A percentile compares a stretch with the other conserved stretches of the same genome.
Conservation (phyloP, 1,140 invertebrate genomes). For the Musca vetustissima region DNA sequence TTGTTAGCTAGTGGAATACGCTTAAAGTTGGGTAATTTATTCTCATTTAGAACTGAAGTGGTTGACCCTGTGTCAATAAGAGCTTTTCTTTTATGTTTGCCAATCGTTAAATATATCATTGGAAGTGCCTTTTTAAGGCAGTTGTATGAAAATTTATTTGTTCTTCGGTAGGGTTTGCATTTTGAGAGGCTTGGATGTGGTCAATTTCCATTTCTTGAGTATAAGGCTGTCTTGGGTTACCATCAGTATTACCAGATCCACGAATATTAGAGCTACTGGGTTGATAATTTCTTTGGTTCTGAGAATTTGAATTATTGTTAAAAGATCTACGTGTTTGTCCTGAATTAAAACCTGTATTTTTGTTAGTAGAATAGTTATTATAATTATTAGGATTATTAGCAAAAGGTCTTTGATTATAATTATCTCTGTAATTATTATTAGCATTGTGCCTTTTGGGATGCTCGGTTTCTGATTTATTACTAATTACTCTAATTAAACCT, state of each 20-base stretch:
- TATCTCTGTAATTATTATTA: constrained; percentile 16
- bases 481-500: not conserved
- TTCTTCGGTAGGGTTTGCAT: not conserved
- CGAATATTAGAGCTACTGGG: not conserved
- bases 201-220: not conserved
- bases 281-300: not conserved
- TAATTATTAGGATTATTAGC: constrained; percentile 17
- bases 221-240: not conserved
- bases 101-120: not conserved
- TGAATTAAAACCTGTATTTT: too few species aligned
- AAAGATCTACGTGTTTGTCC: too few species aligned
- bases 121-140: constrained; percentile 3
- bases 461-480: not conserved
- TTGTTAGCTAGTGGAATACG: not conserved
- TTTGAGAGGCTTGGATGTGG: not conserved
- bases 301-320: not conserved
- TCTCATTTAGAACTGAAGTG: not conserved
- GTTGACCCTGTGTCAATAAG: not conserved
- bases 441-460: constrained; percentile 17
- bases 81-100: not conserved
- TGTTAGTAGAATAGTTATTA: too few species aligned
- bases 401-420: constrained; percentile 8
- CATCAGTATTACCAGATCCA: not conserved
- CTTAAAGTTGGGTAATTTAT: not conserved
- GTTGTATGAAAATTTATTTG: constrained; percentile 5